Conservation (phyloP, 2,113 vertebrate genomes). For the Bufo gargarizans region DNA sequence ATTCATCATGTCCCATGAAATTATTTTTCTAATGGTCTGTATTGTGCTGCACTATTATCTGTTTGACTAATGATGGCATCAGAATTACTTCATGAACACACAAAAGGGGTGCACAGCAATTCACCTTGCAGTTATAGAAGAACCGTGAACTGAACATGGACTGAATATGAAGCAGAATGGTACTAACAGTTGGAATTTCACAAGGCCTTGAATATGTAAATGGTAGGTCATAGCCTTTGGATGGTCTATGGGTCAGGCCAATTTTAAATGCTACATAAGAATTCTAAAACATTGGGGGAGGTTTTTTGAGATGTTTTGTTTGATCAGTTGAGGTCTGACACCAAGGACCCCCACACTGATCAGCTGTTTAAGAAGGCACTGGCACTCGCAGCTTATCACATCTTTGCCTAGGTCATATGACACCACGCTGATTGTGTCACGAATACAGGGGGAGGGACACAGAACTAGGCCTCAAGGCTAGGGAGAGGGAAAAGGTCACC, state of each 20-base stretch:
- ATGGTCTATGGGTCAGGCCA: not conserved
- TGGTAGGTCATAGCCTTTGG: not conserved
- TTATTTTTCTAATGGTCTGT: constrained; percentile 37
- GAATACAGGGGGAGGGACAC: too few relatives aligned
- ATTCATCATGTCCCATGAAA: constrained; percentile 51
- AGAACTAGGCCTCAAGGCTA: too few relatives aligned
- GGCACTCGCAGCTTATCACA: too few relatives aligned
- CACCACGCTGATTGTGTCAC: too few relatives aligned
- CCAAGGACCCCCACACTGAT: too few relatives aligned
- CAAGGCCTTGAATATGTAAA: not conserved
- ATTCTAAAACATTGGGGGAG: not conserved
- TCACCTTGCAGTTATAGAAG: constrained; percentile 2
- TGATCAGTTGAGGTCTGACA: too few relatives aligned
- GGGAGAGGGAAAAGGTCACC: too few relatives aligned
- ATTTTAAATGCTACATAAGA: not conserved
- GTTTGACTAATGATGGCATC: constrained; percentile 47
- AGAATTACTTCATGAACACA: constrained; percentile 17
- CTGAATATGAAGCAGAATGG: constrained; percentile 7
- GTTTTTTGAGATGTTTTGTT: too few relatives aligned
- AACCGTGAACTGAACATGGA: not conserved
- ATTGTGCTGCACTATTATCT: constrained; percentile 46
- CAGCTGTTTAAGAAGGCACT: too few relatives aligned
- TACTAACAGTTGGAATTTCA: constrained; percentile 11
- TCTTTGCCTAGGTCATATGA: too few relatives aligned
- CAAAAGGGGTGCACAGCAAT: constrained; percentile 24